These are phyloP conservation scores for Hormaphis cornu DNA, from an alignment of 1,140 invertebrate species.

Conservation along the genomic window DNA sequence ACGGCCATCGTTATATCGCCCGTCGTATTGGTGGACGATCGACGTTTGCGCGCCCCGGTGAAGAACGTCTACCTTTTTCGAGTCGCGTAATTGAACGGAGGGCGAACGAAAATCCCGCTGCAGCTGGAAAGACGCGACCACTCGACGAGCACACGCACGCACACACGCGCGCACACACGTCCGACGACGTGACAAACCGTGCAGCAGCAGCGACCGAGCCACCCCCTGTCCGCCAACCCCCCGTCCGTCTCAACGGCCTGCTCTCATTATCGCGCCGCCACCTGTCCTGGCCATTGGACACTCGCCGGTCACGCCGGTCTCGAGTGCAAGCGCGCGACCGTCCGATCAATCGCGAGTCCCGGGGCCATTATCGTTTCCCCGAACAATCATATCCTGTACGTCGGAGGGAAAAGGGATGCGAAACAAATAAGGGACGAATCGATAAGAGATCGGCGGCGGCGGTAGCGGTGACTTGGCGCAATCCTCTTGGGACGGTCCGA, in stretches of 20 bases:
- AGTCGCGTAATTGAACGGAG: background rate
- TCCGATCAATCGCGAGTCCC: background rate
- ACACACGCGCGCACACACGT: background rate
- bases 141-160: background rate
- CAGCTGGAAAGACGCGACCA: background rate
- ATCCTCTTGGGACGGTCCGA: slow-evolving; percentile 1
- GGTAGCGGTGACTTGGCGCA: slow-evolving; percentile 1
- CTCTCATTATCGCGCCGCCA: background rate
- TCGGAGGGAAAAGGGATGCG: background rate
- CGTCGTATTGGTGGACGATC: too few relatives aligned
- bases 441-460: slow-evolving; percentile 32
- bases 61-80: background rate
- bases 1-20: too few relatives aligned
- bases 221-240: background rate
- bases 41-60: background rate
- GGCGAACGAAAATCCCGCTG: too few relatives aligned
- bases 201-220: background rate
- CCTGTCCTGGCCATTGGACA: background rate
- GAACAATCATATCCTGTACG: slow-evolving; percentile 14
- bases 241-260: background rate
- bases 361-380: slow-evolving; percentile 27
- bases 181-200: slow-evolving; percentile 10
- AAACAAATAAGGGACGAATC: slow-evolving; percentile 32
- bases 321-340: background rate
- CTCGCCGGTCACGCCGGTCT: background rate